Base-by-base conservation (phyloP, 1,140 invertebrate genomes). In the Nasonia vitripennis region DNA sequence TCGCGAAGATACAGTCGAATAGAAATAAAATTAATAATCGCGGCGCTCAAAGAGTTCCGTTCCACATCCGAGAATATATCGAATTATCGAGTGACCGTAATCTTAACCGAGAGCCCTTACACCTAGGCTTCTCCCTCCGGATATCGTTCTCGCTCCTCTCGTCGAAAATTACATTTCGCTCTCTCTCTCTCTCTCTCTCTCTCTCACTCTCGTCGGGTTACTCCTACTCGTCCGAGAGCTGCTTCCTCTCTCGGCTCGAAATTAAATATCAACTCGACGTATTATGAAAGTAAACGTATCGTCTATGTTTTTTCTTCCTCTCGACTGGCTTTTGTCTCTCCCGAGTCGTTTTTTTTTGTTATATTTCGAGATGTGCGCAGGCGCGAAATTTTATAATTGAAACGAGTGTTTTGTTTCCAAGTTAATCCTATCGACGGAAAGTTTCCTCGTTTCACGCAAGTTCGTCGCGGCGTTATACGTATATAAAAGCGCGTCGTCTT, bases 231-330 rank as follows among this genome's bases (percentile, higher is more conserved):
- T 14, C 17, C 20, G 20, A 10, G 41, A 41, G 41, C 74, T 73
- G 55, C 11, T 51, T 81, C 48, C 45, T 37, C 34, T 37, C 34
- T 3, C 34, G 34, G 34, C 34, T 23, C 37, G 48, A 80, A 79
- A 87, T 87, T 87, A 87, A 84, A 87, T 78, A 87, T 87, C 82
- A 87, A 87, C 86, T 78, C 55, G 5, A 62, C 20, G 20, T 84
- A 81, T 87, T 87, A 84, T 87, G 82, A 84, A 62, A 84, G 74
- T n/a, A 87, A 87, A 84, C 78, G 81, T 81, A 78, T 83, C 79
- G 23, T 23, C 27, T 12, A 37, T 83, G 11, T 78, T 84, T 84
- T 55, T 55, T 37, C 74, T n/a, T 20, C 27, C 27, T 34, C 27
- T 34, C 17, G 37, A 27, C 2, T 41, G 0, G 20, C 31, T 55